Percentiles rank a stretch among this genome's conserved stretches.
These are phyloP conservation scores for Myopa testacea DNA, from an alignment of 2,888 invertebrate genomes.

Conservation along the genomic window DNA sequence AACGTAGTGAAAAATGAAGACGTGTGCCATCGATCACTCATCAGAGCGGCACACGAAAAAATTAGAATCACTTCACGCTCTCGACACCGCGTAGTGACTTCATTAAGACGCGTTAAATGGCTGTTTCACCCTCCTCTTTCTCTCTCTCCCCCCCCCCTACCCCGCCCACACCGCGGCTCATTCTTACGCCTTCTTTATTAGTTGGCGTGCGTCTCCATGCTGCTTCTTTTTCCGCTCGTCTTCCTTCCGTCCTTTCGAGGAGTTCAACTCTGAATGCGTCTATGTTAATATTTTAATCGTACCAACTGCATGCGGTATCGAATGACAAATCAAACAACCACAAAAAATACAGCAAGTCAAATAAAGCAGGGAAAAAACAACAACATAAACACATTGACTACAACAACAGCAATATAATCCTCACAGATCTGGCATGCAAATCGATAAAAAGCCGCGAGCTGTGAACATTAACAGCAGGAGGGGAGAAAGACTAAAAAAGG, in stretches of 20 bases:
- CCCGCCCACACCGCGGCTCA: not conserved
- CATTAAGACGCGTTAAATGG: slow-evolving; percentile 11
- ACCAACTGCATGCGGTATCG: slow-evolving; percentile 52
- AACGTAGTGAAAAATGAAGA: slow-evolving; percentile 28
- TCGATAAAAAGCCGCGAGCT: slow-evolving; percentile 29
- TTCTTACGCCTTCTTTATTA: not conserved
- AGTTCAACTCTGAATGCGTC: not conserved
- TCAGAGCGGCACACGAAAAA: not conserved
- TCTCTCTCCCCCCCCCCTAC: not conserved
- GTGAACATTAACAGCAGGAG: slow-evolving; percentile 13
- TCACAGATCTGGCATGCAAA: slow-evolving; percentile 22
- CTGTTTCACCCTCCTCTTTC: not conserved
- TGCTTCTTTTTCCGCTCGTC: not conserved
- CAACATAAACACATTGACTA: not conserved
- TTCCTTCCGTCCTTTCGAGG: not conserved
- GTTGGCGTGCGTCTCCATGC: not conserved
- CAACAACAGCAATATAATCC: not conserved
- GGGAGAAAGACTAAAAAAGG: not conserved
- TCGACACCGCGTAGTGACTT: not conserved
- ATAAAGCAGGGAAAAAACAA: not conserved
- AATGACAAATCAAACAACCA: slow-evolving; percentile 61
- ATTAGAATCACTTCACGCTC: slow-evolving; percentile 19
- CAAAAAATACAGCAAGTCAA: slow-evolving; percentile 16
- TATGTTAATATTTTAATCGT: slow-evolving; percentile 42
- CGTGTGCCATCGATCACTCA: slow-evolving; percentile 37